Evolutionary conservation across 1,140 invertebrate species (phyloP).

Genomic region (Aleiodes sp.): DNA sequence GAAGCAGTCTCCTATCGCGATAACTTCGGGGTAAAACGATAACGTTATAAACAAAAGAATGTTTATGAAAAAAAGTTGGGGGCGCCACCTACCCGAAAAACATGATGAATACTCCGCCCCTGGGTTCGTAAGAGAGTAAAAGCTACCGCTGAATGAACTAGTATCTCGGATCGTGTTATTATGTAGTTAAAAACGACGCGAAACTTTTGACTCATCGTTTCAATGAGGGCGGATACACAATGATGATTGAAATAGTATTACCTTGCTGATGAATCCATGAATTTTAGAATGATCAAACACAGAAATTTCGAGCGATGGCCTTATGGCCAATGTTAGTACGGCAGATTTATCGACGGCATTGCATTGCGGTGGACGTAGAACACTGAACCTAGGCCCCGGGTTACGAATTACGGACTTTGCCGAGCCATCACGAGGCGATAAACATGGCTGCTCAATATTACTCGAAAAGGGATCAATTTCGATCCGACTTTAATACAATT

Average conservation of each 20-base stretch:
- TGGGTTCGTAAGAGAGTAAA: conserved; percentile 37
- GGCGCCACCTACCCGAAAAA: background rate
- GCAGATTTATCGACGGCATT: conserved; percentile 41
- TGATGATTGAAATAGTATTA: background rate
- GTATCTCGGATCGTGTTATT: conserved; percentile 15
- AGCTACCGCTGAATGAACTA: conserved; percentile 26
- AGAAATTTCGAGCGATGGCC: background rate
- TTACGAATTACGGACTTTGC: conserved; percentile 32
- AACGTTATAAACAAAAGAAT: background rate
- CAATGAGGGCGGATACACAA: no score
- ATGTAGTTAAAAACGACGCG: no score
- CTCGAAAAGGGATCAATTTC: conserved; percentile 33
- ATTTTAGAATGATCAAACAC: background rate
- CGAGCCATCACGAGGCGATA: conserved; percentile 38
- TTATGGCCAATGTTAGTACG: conserved; percentile 16
- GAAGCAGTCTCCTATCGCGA: no score
- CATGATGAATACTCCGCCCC: conserved; percentile 25
- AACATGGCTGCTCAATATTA: conserved; percentile 28
- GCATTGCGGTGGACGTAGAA: conserved; percentile 28
- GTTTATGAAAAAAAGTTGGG: no score
- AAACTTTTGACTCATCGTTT: no score
- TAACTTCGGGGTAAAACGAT: background rate
- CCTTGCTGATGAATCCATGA: conserved; percentile 26
- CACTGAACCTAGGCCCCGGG: conserved; percentile 44
- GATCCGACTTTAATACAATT: conserved; percentile 24